Evolutionary conservation across 2,888 invertebrate species (phyloP).

Genomic region (Noctua comes): DNA sequence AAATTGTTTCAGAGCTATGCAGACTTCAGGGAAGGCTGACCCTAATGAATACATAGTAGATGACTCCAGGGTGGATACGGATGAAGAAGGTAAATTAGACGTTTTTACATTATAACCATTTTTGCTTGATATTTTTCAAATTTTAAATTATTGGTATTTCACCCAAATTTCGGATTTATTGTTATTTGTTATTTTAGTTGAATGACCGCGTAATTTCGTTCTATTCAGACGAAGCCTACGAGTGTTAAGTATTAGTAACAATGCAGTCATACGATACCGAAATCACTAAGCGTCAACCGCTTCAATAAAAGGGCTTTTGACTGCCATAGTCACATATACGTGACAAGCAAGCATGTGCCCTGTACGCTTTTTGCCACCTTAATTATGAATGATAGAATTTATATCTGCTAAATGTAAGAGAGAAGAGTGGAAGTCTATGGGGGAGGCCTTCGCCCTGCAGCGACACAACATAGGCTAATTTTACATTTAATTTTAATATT

Average conservation of each 20-base stretch:
- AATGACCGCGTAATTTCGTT: neutral
- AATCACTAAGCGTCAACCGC: neutral
- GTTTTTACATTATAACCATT: neutral
- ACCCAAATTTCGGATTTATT: neutral
- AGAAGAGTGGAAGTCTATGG: no score
- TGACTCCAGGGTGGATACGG: conserved; percentile 81
- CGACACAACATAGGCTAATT: no score
- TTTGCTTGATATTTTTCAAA: neutral
- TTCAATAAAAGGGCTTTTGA: no score
- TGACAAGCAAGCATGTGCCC: no score
- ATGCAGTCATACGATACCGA: neutral
- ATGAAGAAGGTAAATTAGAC: conserved; percentile 78
- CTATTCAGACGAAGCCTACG: neutral
- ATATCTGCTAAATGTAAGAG: no score
- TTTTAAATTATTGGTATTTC: neutral
- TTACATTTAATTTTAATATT: no score
- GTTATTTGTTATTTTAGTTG: neutral
- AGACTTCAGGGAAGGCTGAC: conserved; percentile 78
- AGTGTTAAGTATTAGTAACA: conserved; percentile 12
- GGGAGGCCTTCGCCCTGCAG: no score
- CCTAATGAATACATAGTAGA: conserved; percentile 76
- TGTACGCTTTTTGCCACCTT: no score
- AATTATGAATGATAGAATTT: no score
- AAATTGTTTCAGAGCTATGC: conserved; percentile 77
- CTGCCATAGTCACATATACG: no score